Base-by-base conservation (phyloP, 2,113 vertebrate species). In the Poeciliopsis turrubarensis region DNA sequence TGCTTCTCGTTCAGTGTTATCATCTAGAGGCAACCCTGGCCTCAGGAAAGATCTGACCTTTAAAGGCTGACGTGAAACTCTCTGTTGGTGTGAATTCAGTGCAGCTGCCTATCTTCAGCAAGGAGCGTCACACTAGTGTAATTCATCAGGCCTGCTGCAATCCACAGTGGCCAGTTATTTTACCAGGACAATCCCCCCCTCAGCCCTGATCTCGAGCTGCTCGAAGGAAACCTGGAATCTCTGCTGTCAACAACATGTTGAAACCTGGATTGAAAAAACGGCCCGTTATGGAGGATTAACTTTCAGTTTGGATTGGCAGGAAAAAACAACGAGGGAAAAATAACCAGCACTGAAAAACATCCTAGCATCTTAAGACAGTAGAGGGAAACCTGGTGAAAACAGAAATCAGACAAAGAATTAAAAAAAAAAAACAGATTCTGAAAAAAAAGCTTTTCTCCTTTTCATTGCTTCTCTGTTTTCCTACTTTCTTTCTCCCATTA, bases 401-500 rank as follows among this genome's bases (percentile, higher is more conserved):
- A 54, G 22, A n/a, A 25, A 54, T 54, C 19, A 54, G 22, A 54
- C 22, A n/a, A 31, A 29, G 26, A 62, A 62, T 34, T 10, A 0
- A 34, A 5, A 62, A 29, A 14, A 30, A 62, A 5, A 8, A 61
- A 15, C 30, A 19, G 6, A 25, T 39, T 29, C 31, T 15, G 0
- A 66, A 34, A 25, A 57, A 32, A 32, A 15, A 14, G 12, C 61
- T 29, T 5, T 8, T 63, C 25, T 63, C 1, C 4, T 57, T 39
- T 30, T 12, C 14, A 27, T 29, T 29, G 1, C 61, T 19, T 57
- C 6, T 70, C 19, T 34, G 32, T 54, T 26, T 6, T 68, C 29
- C 37, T 70, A 79, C 78, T 87, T 86, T 75, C 63, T 72, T 67
- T 70, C 60, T 51, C 77, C 22, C 31, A 37, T 12, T 75, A 68